Percentiles rank a stretch among this genome's conserved stretches.
phyloP scores from a whole-genome alignment of 2,797 vertebrate species.

The Tiaroga cobitis region DNA sequence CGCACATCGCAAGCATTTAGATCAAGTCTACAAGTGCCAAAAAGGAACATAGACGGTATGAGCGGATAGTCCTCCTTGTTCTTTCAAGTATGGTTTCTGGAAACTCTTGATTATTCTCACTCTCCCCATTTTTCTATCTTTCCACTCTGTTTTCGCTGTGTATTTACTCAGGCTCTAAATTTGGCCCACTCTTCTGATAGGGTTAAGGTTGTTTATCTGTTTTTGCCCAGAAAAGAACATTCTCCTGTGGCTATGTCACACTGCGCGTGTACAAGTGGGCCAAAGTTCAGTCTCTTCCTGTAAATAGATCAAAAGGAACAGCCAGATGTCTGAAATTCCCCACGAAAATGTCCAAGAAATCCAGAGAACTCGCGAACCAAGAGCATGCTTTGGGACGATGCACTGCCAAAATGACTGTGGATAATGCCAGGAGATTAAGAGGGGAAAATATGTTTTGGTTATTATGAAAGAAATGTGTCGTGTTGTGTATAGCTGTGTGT shows the following conservation, averaged over 20 bases:
- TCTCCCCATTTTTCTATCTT: slow-evolving; percentile 37
- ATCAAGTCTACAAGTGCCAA: background rate
- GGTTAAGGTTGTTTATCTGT: slow-evolving; percentile 56
- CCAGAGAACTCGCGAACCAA: background rate
- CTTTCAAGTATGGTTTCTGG: slow-evolving; percentile 9
- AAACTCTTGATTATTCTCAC: slow-evolving; percentile 30
- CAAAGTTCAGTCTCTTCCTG: slow-evolving; percentile 67
- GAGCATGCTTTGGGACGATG: background rate
- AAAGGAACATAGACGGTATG: background rate
- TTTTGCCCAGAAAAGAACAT: slow-evolving; percentile 44
- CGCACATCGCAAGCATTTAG: background rate
- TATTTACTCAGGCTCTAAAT: slow-evolving; percentile 43
- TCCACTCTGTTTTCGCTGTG: background rate
- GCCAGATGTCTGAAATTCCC: slow-evolving; percentile 77
- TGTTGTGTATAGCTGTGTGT: slow-evolving; percentile 12
- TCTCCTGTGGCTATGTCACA: slow-evolving; percentile 47
- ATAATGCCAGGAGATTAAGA: background rate
- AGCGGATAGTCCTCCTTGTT: background rate
- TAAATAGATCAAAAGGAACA: slow-evolving; percentile 68
- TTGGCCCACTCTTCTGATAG: slow-evolving; percentile 46
- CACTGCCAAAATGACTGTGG: background rate
- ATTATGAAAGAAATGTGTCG: slow-evolving; percentile 3
- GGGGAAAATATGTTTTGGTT: background rate
- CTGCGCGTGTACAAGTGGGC: slow-evolving; percentile 52
- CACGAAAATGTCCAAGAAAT: slow-evolving; percentile 40